Evolutionary conservation across 2,888 invertebrate species (phyloP).

Genomic region (Patella ulyssiponensis): DNA sequence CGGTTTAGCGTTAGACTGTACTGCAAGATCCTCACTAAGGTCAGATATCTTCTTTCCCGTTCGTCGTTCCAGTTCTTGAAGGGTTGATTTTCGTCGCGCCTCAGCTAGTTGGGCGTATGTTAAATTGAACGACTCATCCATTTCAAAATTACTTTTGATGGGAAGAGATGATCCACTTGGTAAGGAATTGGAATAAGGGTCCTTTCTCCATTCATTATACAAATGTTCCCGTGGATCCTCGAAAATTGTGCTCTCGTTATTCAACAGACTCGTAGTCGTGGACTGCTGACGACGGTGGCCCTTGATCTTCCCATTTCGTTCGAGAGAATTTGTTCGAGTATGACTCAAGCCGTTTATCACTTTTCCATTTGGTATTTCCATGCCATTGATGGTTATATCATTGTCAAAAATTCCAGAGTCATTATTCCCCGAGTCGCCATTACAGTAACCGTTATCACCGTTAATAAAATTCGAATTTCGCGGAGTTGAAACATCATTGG

Average conservation of each 20-base stretch:
- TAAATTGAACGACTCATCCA: slow-evolving; percentile 59
- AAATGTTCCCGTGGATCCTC: slow-evolving; percentile 59
- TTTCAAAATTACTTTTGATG: slow-evolving; percentile 56
- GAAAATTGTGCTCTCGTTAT: slow-evolving; percentile 50
- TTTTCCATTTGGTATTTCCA: slow-evolving; percentile 1
- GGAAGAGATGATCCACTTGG: slow-evolving; percentile 56
- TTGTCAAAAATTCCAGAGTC: neutral
- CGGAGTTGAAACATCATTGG: slow-evolving; percentile 18
- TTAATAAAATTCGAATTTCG: neutral
- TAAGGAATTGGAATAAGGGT: slow-evolving; percentile 48
- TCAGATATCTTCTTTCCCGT: slow-evolving; percentile 54
- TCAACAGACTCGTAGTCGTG: slow-evolving; percentile 41
- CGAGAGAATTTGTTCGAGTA: slow-evolving; percentile 4
- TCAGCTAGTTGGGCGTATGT: slow-evolving; percentile 66
- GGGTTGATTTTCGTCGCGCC: slow-evolving; percentile 53
- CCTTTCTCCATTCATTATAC: slow-evolving; percentile 37
- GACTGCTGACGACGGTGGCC: slow-evolving; percentile 57
- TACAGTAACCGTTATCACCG: neutral
- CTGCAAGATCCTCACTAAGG: slow-evolving; percentile 48
- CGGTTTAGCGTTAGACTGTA: slow-evolving; percentile 39
- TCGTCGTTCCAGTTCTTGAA: slow-evolving; percentile 50
- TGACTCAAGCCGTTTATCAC: neutral
- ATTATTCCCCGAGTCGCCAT: neutral
- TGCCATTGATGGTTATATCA: neutral
- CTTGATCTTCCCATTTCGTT: neutral